Evolutionary conservation across 2,888 invertebrate genomes (phyloP).

Genomic region (Doris montereyensis): DNA sequence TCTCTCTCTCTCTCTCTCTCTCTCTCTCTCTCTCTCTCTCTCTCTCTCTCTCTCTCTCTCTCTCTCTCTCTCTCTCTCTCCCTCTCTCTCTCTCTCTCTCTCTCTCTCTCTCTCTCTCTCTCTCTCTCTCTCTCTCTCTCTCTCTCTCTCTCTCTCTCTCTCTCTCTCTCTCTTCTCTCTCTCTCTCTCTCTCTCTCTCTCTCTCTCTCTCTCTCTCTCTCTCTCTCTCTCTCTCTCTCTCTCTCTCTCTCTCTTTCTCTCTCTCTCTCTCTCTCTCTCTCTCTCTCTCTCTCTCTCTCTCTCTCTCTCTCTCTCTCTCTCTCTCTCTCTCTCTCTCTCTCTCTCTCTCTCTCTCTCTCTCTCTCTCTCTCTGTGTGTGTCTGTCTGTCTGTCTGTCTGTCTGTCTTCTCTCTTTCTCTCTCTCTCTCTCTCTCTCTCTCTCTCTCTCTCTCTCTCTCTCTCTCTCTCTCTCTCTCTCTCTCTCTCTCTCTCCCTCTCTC

Average conservation of each 20-base stretch:
- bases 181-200: not conserved
- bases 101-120: not conserved
- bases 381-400: not conserved
- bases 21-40: not conserved
- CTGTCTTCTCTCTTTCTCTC: not conserved
- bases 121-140: not conserved
- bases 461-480: constrained; percentile 23
- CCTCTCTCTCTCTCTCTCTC: constrained; percentile 11
- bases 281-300: not conserved
- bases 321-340: not conserved
- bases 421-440: not conserved
- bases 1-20: not conserved
- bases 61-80: not conserved
- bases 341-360: not conserved
- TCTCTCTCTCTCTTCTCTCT: not conserved
- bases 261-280: not conserved
- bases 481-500: not conserved
- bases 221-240: not conserved
- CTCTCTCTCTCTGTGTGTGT: not conserved
- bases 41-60: not conserved
- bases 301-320: not conserved
- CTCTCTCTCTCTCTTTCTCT: not conserved
- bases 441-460: constrained; percentile 18
- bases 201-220: not conserved
- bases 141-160: not conserved